Conservation (phyloP, 2,797 vertebrate genomes). For the Gymnoscopelus braueri region DNA sequence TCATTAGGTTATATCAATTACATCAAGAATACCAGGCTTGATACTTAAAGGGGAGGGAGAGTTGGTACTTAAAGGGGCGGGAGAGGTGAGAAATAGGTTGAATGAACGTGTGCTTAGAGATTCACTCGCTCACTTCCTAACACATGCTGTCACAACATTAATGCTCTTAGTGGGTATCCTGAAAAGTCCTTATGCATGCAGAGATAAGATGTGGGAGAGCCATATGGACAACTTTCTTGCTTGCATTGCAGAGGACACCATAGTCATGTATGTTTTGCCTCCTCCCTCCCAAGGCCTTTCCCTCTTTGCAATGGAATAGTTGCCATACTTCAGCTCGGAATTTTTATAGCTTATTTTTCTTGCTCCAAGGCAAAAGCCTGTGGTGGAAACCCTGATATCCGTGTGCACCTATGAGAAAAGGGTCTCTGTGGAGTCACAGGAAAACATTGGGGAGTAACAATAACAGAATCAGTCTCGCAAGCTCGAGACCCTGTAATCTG, state of each 20-base stretch:
- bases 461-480: conserved; percentile 40
- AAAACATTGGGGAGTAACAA: conserved; percentile 55
- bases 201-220: not conserved
- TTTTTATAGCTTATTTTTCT: conserved; percentile 65
- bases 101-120: too few relatives aligned
- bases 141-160: too few relatives aligned
- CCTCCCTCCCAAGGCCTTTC: conserved; percentile 30
- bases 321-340: conserved; percentile 66
- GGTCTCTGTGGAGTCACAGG: conserved; percentile 38
- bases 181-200: not conserved
- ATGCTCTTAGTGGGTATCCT: not conserved
- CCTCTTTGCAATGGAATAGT: conserved; percentile 60
- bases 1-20: too few relatives aligned
- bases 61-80: too few relatives aligned
- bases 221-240: not conserved
- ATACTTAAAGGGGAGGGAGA: too few relatives aligned
- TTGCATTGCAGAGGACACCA: conserved; percentile 7
- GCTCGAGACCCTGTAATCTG: conserved; percentile 28
- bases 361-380: conserved; percentile 53
- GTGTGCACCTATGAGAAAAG: conserved; percentile 26
- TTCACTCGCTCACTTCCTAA: too few relatives aligned
- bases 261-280: conserved; percentile 25
- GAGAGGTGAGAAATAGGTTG: too few relatives aligned
- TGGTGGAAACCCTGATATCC: conserved; percentile 52
- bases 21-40: too few relatives aligned